Evolutionary conservation across 2,888 invertebrate species (phyloP).

Genomic region (Plagodis pulveraria): DNA sequence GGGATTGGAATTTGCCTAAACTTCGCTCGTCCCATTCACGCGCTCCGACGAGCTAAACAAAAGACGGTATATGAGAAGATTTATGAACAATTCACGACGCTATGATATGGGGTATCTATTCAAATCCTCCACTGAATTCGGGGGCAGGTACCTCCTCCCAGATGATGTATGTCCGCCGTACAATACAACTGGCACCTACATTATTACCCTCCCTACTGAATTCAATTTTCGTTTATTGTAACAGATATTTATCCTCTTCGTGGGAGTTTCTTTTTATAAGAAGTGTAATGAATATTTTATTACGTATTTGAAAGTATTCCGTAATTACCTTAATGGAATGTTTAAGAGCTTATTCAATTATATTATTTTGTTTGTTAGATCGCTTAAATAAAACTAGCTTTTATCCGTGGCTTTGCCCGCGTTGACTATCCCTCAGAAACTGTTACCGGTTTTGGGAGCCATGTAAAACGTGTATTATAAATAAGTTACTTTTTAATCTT

Average conservation of each 20-base stretch:
- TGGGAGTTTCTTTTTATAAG: slow-evolving; percentile 28
- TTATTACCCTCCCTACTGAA: slow-evolving; percentile 43
- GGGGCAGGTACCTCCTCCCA: slow-evolving; percentile 59
- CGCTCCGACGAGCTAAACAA: slow-evolving; percentile 68
- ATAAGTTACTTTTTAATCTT: no score
- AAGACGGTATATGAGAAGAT: slow-evolving; percentile 75
- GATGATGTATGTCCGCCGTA: slow-evolving; percentile 65
- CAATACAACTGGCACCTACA: slow-evolving; percentile 58
- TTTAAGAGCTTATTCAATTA: slow-evolving; percentile 23
- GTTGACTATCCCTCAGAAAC: no score
- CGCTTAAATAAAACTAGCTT: no score
- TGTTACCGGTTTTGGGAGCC: no score
- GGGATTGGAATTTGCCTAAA: slow-evolving; percentile 62
- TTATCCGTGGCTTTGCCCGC: no score
- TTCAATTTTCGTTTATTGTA: slow-evolving; percentile 52
- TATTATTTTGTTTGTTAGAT: no score
- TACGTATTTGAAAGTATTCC: background rate
- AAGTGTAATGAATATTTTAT: slow-evolving; percentile 25
- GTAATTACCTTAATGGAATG: slow-evolving; percentile 11
- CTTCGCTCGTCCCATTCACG: slow-evolving; percentile 42
- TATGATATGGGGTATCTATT: slow-evolving; percentile 79
- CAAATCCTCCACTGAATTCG: slow-evolving; percentile 69
- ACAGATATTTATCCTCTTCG: slow-evolving; percentile 29
- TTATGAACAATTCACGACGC: slow-evolving; percentile 79
- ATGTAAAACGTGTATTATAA: no score